Base-by-base conservation (phyloP, 2,797 vertebrate genomes). In the Prunella strophiata region DNA sequence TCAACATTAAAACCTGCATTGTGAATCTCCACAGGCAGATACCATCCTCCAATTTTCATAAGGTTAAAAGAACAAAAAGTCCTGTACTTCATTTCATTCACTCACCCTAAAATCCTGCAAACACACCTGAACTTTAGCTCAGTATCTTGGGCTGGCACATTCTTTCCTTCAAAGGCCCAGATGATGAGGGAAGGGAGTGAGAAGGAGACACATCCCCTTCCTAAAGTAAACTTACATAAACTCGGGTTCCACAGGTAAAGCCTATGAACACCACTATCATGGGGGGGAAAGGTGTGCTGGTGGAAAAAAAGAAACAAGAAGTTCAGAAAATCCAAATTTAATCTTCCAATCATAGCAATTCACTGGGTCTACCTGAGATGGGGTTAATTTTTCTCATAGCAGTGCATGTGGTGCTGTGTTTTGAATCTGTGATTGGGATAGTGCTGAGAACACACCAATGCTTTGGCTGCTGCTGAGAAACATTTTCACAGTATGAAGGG, bases 231-330 rank as follows among this genome's bases (percentile, higher is more conserved):
- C 3, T 27, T 32, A 20, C 1, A 27, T 22, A 16, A 76, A 25
- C 15, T 34, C 45, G 15, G 3, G 18, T 65, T 48, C n/a, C 22
- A 11, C 16, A 79, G 11, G 16, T 16, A 54, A 45, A 73, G 3
- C 16, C 16, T 43, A 17, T 12, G 16, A 50, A 47, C 48, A 43
- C 13, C 27, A 47, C 10, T 45, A 1, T 16, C 2, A 4, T 6
- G 8, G 7, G 2, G 2, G 4, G 7, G 7, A 5, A 5, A 13
- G 13, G 1, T 3, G 34, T 11, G 30, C 40, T 74, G 47, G 9
- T n/a, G 27, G 36, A 38, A 25, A 75, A 75, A 54, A 52, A 54
- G 5, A 42, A 55, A 38, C 13, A 16, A 21, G 10, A 59, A n/a
- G 14, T 59, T 63, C 45, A 42, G 4, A 50, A 86, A 55, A 9